Evolutionary conservation across 2,797 vertebrate species (phyloP).

Genomic region (Microchirus variegatus): DNA sequence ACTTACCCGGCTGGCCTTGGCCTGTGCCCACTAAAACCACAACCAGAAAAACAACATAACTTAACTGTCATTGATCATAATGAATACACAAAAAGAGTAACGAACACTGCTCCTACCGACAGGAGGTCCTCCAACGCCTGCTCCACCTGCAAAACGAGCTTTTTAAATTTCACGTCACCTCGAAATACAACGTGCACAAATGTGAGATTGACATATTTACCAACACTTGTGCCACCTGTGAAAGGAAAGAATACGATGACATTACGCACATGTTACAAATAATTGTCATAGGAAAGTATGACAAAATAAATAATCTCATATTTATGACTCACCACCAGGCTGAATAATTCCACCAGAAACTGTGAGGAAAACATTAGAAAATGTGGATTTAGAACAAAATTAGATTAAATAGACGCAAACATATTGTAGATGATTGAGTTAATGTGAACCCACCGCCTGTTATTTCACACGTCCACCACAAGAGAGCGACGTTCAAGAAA

Average conservation of each 20-base stretch:
- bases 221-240: slow-evolving; percentile 71
- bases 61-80: no score
- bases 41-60: not conserved
- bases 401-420: not conserved
- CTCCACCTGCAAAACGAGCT: not conserved
- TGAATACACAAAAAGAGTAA: not conserved
- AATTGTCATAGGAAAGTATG: not conserved
- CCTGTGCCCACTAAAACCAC: slow-evolving; percentile 47
- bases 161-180: not conserved
- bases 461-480: slow-evolving; percentile 17
- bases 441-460: slow-evolving; percentile 59
- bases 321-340: slow-evolving; percentile 65
- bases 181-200: slow-evolving; percentile 2
- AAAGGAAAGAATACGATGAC: slow-evolving; percentile 19
- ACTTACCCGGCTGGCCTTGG: slow-evolving; percentile 47
- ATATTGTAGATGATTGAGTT: not conserved
- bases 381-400: not conserved
- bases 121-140: slow-evolving; percentile 5
- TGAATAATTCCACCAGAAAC: slow-evolving; percentile 70
- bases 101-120: not conserved
- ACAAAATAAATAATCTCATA: not conserved
- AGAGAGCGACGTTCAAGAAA: not conserved
- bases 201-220: slow-evolving; percentile 51
- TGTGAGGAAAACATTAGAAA: slow-evolving; percentile 35
- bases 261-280: not conserved